Base-by-base conservation (phyloP, 2,113 vertebrate genomes). In the Melanocharis versteri region DNA sequence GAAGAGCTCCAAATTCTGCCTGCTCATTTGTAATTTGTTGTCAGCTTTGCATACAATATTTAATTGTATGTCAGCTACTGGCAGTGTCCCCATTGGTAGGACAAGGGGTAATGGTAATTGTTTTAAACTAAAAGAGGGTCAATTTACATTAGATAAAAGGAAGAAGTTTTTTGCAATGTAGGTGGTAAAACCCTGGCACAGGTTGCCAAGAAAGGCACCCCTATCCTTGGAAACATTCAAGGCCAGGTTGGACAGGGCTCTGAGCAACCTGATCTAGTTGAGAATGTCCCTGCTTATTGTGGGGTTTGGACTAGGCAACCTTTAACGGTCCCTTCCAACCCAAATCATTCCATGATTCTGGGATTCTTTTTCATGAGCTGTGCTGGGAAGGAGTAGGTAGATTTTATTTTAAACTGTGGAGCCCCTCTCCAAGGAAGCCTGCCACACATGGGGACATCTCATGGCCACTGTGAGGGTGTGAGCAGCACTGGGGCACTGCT, bases 391-490 rank as follows among this genome's bases (percentile, higher is more conserved):
- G 42, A 20, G 18, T 44, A 40, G 17, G 24, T 40, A 33, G 28
- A 27, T 60, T 75, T 65, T 28, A 79, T 45, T 58, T 70, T 42
- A 44, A 58, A 27, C 16, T 11, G 19, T 27, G 24, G 28, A 80
- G 15, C 7, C 39, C 31, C 26, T 65, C 68, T 80, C 50, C 2
- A 5, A 64, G 68, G 15, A 18, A 61, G 39, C 37, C 48, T 64
- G 31, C 27, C 10, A 4, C 15, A n/a, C 30, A 4, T 18, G 28
- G 47, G 47, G 42, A 56, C 3, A 3, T 40, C 53, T 69, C 21
- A 39, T 0, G 0, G 62, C 20, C 39, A 14, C 35, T 11, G 4
- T 6, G 4, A 37, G 51, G 27, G 20, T 39, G 28, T 10, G 20
- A 31, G 15, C 2, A 21, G 10, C 20, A 7, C 45, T 14, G 31